These are phyloP conservation scores for Bovichtus variegatus DNA, from an alignment of 2,797 vertebrate species.

Conservation along the genomic window DNA sequence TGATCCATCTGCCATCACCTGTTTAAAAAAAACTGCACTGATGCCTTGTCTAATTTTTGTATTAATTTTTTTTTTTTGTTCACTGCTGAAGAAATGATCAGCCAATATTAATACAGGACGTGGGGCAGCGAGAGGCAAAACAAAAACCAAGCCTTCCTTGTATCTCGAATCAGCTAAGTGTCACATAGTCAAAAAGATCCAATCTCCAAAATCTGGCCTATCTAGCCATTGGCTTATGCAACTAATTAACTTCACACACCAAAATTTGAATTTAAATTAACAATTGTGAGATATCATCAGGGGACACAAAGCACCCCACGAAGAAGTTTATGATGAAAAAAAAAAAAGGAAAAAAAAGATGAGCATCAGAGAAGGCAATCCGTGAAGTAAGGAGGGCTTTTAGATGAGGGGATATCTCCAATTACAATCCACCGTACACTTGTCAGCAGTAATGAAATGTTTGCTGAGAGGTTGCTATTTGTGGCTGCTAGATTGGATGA, in stretches of 20 bases:
- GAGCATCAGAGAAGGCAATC: conserved; percentile 78
- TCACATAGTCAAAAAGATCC: conserved; percentile 74
- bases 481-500: conserved; percentile 76
- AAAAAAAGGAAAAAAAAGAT: conserved; percentile 49
- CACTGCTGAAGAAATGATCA: conserved; percentile 4
- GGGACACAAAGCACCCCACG: conserved; percentile 79
- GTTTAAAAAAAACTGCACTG: conserved; percentile 22
- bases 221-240: conserved; percentile 79
- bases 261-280: conserved; percentile 88
- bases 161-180: conserved; percentile 70
- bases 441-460: conserved; percentile 88
- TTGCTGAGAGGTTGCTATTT: conserved; percentile 81
- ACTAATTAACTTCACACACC: conserved; percentile 85
- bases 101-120: conserved; percentile 16
- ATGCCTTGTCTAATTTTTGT: neutral
- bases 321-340: conserved; percentile 80
- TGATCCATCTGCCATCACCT: conserved; percentile 53
- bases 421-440: conserved; percentile 84
- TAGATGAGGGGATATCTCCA: conserved; percentile 83
- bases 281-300: conserved; percentile 82
- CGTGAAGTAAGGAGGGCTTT: conserved; percentile 79
- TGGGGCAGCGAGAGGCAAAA: conserved; percentile 37
- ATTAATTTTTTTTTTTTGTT: neutral
- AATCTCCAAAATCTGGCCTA: conserved; percentile 74
- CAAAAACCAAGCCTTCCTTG: conserved; percentile 34